Conservation (phyloP, 2,797 vertebrate genomes). For the Megalops cyprinoides region DNA sequence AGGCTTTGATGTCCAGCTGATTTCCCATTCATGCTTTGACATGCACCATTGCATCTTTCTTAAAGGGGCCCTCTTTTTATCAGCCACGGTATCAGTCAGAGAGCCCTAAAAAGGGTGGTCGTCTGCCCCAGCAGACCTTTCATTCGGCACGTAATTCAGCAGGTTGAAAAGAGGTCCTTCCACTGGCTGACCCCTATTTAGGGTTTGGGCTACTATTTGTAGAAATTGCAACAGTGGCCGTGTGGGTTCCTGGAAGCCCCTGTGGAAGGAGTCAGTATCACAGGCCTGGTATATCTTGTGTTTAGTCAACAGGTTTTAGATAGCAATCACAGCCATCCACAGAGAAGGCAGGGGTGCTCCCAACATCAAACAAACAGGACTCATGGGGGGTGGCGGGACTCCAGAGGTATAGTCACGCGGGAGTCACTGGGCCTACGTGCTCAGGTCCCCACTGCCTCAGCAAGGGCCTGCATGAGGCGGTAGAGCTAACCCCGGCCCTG, state of each 20-base stretch:
- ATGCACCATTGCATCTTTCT: not conserved
- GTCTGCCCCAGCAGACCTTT: not conserved
- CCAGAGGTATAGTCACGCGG: not conserved
- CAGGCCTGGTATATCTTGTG: not conserved
- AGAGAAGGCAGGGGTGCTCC: not conserved
- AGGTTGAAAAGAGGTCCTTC: not conserved
- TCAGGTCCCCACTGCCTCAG: not conserved
- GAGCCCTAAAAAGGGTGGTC: not conserved
- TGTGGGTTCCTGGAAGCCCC: not conserved
- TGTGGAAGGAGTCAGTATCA: not conserved
- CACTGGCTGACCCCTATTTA: not conserved
- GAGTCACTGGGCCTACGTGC: not conserved
- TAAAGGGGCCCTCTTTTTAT: not conserved
- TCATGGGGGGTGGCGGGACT: not conserved
- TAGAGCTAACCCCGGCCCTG: slow-evolving; percentile 2
- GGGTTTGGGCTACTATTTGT: not conserved
- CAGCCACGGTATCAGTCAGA: not conserved
- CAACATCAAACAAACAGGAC: not conserved
- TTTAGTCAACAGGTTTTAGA: not conserved
- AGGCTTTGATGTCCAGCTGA: not conserved
- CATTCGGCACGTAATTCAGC: not conserved
- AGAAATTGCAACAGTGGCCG: not conserved
- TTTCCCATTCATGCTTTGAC: not conserved
- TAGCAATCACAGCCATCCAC: not conserved
- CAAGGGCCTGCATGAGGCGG: not conserved